Evolutionary conservation across 1,140 invertebrate genomes (phyloP), one percentile per base, ranked within the genome.

Genomic region (Araneus ventricosus): DNA sequence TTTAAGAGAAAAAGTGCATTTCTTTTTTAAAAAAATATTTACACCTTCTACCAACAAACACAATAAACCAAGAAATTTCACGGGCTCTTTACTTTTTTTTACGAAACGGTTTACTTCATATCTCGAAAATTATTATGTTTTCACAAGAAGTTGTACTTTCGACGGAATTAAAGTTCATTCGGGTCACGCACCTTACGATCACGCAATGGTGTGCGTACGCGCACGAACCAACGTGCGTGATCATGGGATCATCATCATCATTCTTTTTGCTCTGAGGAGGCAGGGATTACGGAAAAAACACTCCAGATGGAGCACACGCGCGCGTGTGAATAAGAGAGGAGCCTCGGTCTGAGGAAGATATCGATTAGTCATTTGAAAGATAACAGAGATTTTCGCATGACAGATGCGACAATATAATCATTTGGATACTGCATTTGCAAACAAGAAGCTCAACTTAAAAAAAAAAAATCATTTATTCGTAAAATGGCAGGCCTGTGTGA

Each of bases 91-190:
- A 52, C 45, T 52, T 52, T 41, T 41, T 45, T 52, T 17, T 14
- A 52, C 17, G 10, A 52, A 52, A 17, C 45, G 17, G 10, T 52
- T 52, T 52, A 52, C 45, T 52, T 52, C 45, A 14, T 52, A 52
- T 52, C 45, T 34, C 20, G 5, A 75, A 75, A 37, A 75, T 75
- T 37, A 75, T 30, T 14, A 34, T 34, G 14, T 75, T 75, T 52
- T 63, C 59, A n/a, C n/a, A 70, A 70, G 27, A 70, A 70, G 27
- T 75, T 34, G 20, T 75, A 34, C 70, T 75, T 75, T 75, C 70
- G 30, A 34, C 70, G 70, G 70, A 30, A 75, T 37, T 37, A 1
- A 22, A 75, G 17, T 75, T 67, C 63, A 27, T 30, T 75, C 70
- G 70, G 34, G 70, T 75, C 70, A 75, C 70, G 70, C 70, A 75